A percentile compares a stretch with the other conserved stretches of the same genome.
These are phyloP conservation scores for Spisula solida DNA, from an alignment of 2,888 invertebrate species.

Conservation along the genomic window DNA sequence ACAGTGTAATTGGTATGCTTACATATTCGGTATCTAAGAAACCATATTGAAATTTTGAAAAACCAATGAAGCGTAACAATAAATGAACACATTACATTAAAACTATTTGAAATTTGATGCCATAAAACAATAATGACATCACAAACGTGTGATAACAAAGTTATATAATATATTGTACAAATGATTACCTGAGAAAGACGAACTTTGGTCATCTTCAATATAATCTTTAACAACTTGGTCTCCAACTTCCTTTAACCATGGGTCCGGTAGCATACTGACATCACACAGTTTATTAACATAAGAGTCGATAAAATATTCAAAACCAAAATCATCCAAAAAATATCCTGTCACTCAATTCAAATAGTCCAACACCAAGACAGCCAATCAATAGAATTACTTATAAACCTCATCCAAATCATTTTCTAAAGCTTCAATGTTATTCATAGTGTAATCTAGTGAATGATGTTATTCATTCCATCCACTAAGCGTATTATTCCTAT, in stretches of 20 bases:
- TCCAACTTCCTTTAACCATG: conserved; percentile 73
- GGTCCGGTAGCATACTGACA: conserved; percentile 69
- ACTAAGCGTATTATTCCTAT: background rate
- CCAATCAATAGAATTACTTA: conserved; percentile 9
- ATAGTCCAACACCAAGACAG: background rate
- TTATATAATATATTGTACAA: background rate
- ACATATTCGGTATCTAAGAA: background rate
- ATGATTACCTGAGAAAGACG: conserved; percentile 59
- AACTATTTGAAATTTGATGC: background rate
- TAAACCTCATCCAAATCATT: background rate
- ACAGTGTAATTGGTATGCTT: too few species aligned
- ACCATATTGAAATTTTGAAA: background rate
- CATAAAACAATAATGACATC: too few species aligned
- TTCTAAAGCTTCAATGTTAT: conserved; percentile 5
- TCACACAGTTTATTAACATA: background rate
- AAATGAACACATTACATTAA: background rate
- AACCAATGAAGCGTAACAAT: conserved; percentile 8
- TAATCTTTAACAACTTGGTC: conserved; percentile 71
- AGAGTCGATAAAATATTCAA: conserved; percentile 3
- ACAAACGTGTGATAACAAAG: background rate
- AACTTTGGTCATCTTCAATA: conserved; percentile 64
- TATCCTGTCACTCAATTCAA: conserved; percentile 7
- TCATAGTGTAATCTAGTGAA: background rate
- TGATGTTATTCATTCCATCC: background rate
- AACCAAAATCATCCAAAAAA: background rate